These are phyloP conservation scores for Polydesmus complanatus DNA, from an alignment of 2,888 invertebrate species.

Conservation along the genomic window DNA sequence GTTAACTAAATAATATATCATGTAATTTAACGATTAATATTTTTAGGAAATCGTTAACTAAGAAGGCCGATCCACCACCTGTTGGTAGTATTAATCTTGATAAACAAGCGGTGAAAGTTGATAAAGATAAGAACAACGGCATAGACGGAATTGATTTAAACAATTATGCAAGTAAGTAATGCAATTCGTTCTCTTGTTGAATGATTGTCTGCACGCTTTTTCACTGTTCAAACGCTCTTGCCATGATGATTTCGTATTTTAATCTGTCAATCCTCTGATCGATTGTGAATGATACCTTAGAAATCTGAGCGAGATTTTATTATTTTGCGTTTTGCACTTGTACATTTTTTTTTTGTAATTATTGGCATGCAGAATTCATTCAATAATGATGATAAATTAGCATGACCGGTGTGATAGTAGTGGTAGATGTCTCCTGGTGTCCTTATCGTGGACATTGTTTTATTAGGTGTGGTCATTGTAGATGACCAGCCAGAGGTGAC, in stretches of 20 bases:
- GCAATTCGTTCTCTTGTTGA: background rate
- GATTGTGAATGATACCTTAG: background rate
- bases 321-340: background rate
- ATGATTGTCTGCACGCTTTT: background rate
- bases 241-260: background rate
- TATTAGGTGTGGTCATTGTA: constrained; percentile 38
- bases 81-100: constrained; percentile 4
- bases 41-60: constrained; percentile 2
- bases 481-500: constrained; percentile 39
- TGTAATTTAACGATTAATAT: background rate
- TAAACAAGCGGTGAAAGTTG: constrained; percentile 19
- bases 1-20: background rate
- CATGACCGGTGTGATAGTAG: background rate
- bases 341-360: background rate
- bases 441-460: constrained; percentile 10
- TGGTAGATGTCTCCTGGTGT: background rate
- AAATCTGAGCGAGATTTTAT: background rate
- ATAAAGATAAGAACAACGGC: constrained; percentile 36
- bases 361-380: background rate
- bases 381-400: background rate
- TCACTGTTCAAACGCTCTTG: background rate
- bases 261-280: constrained; percentile 16
- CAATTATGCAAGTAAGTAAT: constrained; percentile 39
- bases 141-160: constrained; percentile 42
- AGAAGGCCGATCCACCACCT: constrained; percentile 9